A percentile compares a stretch with the other conserved stretches of the same genome.
Evolutionary conservation across 1,140 invertebrate species (phyloP).

Genomic region (Calycopis cecrops): DNA sequence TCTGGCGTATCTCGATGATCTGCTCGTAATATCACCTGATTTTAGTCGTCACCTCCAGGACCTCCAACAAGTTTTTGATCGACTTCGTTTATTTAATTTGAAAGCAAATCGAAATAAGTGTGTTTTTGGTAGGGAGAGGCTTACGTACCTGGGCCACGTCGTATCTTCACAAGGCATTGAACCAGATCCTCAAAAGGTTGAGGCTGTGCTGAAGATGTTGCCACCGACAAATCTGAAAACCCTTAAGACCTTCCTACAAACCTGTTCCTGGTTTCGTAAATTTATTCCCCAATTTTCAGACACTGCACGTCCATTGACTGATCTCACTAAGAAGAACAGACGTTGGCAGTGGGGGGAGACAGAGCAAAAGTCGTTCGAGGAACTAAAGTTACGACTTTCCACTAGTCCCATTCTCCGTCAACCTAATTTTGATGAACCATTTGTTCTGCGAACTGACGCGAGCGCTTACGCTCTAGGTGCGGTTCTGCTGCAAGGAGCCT

Average conservation of each 20-base stretch:
- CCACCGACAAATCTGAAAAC: constrained; percentile 33
- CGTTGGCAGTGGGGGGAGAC: constrained; percentile 31
- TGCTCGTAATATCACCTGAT: constrained; percentile 46
- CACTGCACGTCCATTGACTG: constrained; percentile 48
- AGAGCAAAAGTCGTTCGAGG: constrained; percentile 19
- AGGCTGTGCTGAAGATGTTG: constrained; percentile 31
- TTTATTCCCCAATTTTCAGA: constrained; percentile 54
- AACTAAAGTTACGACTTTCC: constrained; percentile 14
- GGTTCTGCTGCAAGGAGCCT: constrained; percentile 42
- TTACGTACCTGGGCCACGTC: constrained; percentile 50
- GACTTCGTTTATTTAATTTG: constrained; percentile 19
- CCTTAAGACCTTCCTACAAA: constrained; percentile 40
- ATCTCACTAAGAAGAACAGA: constrained; percentile 40
- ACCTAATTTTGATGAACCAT: constrained; percentile 32
- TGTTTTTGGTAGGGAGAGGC: constrained; percentile 30
- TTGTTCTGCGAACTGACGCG: constrained; percentile 41
- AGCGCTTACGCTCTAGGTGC: constrained; percentile 44
- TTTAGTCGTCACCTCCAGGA: constrained; percentile 46
- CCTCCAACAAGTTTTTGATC: constrained; percentile 33
- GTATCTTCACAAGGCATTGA: constrained; percentile 38
- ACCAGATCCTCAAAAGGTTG: constrained; percentile 39
- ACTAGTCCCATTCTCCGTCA: constrained; percentile 28
- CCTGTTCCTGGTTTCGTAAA: constrained; percentile 47
- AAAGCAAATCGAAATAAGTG: constrained; percentile 43
- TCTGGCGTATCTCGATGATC: constrained; percentile 56